phyloP scores from a whole-genome alignment of 2,113 vertebrate species.

The Paracanthobrama guichenoti region DNA sequence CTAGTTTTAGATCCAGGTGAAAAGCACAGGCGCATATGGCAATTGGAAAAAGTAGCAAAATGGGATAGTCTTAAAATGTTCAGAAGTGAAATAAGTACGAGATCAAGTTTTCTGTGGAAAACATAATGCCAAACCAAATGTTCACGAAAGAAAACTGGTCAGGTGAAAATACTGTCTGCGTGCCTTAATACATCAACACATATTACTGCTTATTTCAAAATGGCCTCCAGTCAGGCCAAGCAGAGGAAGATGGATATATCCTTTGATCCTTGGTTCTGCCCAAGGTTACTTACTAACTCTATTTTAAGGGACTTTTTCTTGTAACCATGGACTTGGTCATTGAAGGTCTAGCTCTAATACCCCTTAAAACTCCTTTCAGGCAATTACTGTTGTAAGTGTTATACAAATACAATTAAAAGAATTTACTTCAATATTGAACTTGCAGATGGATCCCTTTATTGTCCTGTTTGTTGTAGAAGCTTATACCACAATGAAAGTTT shows the following conservation, averaged over 20 bases:
- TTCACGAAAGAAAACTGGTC: not conserved
- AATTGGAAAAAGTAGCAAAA: not conserved
- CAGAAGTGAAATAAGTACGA: not conserved
- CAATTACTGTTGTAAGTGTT: not conserved
- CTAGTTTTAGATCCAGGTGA: not conserved
- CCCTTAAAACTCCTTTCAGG: not conserved
- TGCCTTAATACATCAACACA: not conserved
- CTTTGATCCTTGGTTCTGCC: not conserved
- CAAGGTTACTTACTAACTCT: constrained; percentile 13
- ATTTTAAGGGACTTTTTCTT: not conserved
- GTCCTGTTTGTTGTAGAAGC: not conserved
- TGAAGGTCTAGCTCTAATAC: constrained; percentile 1
- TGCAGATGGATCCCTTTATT: not conserved
- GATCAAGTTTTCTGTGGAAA: not conserved
- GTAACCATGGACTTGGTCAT: not conserved
- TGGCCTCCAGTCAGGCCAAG: not conserved
- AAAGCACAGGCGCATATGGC: not conserved
- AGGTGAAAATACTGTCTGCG: not conserved
- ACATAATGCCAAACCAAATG: not conserved
- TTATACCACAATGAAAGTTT: not conserved
- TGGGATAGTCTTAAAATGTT: not conserved
- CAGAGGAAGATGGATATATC: not conserved
- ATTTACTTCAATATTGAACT: not conserved
- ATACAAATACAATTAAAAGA: not conserved
- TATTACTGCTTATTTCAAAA: not conserved